Conservation (phyloP, 2,888 invertebrate genomes). For the Carterocephalus palaemon region DNA sequence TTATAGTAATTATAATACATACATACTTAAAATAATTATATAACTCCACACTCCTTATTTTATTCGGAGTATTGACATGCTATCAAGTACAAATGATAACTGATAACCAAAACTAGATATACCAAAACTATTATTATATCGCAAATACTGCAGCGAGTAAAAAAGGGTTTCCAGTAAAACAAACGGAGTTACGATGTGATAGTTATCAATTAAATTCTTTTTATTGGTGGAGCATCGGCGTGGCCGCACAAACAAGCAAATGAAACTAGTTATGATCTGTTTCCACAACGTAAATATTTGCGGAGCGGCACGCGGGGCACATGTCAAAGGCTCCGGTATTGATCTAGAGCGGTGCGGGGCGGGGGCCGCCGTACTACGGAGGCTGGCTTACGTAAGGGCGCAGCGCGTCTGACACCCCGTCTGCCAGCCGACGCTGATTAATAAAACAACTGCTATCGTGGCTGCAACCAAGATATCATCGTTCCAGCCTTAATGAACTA, state of each 20-base stretch:
- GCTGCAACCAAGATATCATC: constrained; percentile 57
- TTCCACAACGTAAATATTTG: constrained; percentile 77
- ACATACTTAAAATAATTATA: too few species aligned
- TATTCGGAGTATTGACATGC: too few species aligned
- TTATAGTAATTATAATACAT: too few species aligned
- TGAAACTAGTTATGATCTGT: constrained; percentile 74
- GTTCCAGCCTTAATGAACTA: constrained; percentile 52
- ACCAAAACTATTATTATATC: too few species aligned
- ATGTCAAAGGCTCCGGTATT: constrained; percentile 77
- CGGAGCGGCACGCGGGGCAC: constrained; percentile 70
- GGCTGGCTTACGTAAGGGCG: constrained; percentile 72
- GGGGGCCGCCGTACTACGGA: constrained; percentile 46
- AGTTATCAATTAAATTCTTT: constrained; percentile 44
- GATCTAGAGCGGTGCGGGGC: constrained; percentile 62
- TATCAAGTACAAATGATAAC: too few species aligned
- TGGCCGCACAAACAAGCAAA: constrained; percentile 51
- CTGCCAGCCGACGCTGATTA: constrained; percentile 65
- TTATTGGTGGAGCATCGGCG: constrained; percentile 37
- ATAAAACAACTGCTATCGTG: constrained; percentile 63
- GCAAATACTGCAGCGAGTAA: background rate
- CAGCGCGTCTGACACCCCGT: constrained; percentile 70
- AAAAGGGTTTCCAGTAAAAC: constrained; percentile 1
- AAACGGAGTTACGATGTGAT: constrained; percentile 14
- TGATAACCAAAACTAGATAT: too few species aligned
- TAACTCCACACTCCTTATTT: too few species aligned